phyloP scores from a whole-genome alignment of 1,140 invertebrate species.

The Lordiphosa mommai region DNA sequence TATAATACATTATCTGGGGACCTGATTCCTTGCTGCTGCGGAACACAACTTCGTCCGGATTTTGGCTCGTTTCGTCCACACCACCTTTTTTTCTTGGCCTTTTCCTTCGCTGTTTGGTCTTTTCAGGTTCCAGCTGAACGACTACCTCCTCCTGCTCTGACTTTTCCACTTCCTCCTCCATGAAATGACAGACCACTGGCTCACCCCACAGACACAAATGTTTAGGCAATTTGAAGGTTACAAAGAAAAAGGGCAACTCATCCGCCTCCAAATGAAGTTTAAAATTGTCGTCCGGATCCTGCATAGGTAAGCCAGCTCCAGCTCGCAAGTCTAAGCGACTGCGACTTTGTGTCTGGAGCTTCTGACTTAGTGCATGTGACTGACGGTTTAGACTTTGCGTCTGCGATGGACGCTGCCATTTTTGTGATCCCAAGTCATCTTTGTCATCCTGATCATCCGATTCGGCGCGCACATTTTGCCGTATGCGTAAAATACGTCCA shows the following conservation, averaged over 20 bases:
- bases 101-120: conserved; percentile 2
- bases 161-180: conserved; percentile 30
- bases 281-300: background rate
- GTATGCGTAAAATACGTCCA: conserved; percentile 19
- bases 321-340: no score
- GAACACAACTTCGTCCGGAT: background rate
- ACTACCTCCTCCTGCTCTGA: background rate
- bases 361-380: no score
- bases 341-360: background rate
- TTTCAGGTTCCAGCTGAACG: background rate
- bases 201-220: conserved; percentile 53
- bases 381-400: no score
- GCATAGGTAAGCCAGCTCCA: no score
- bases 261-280: background rate
- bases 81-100: background rate
- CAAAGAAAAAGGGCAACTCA: conserved; percentile 41
- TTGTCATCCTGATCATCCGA: background rate
- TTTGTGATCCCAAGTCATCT: no score
- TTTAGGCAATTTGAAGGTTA: conserved; percentile 45
- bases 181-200: conserved; percentile 52
- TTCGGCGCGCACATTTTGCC: conserved; percentile 16
- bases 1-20: background rate
- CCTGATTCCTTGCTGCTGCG: background rate
- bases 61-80: background rate
- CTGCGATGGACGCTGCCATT: no score